Evolutionary conservation across 2,797 vertebrate genomes (phyloP).

Genomic region (Toxotes lorentzi): DNA sequence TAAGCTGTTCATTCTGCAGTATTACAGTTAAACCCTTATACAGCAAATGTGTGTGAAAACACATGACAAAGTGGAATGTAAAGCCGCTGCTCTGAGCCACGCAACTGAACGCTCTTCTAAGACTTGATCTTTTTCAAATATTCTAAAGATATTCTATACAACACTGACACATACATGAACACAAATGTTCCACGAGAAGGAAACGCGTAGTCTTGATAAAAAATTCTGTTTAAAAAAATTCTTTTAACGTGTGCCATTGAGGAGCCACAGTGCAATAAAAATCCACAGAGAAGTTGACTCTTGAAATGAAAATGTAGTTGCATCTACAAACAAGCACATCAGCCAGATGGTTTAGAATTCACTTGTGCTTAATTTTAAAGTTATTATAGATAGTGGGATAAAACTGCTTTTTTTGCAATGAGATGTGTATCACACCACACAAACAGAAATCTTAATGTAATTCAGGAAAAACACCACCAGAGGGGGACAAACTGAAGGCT

Average conservation of each 20-base stretch:
- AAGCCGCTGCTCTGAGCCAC: slow-evolving; percentile 41
- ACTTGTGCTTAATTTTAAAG: slow-evolving; percentile 24
- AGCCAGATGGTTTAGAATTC: slow-evolving; percentile 8
- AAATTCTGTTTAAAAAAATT: slow-evolving; percentile 3
- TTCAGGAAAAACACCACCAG: slow-evolving; percentile 55
- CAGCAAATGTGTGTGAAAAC: slow-evolving; percentile 45
- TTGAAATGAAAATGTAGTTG: slow-evolving; percentile 18
- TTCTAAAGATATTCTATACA: slow-evolving; percentile 12
- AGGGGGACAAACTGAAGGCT: slow-evolving; percentile 62
- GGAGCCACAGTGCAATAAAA: slow-evolving; percentile 43
- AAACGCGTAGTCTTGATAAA: slow-evolving; percentile 25
- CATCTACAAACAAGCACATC: slow-evolving; percentile 23
- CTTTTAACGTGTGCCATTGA: slow-evolving; percentile 20
- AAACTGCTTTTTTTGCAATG: slow-evolving; percentile 9
- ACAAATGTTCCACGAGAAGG: slow-evolving; percentile 27
- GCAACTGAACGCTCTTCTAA: slow-evolving; percentile 18
- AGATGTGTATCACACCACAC: background rate
- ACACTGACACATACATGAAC: slow-evolving; percentile 11
- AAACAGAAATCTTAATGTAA: slow-evolving; percentile 42
- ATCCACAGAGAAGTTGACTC: slow-evolving; percentile 22
- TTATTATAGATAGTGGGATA: slow-evolving; percentile 5
- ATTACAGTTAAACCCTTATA: slow-evolving; percentile 47
- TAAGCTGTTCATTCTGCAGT: slow-evolving; percentile 53
- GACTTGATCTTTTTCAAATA: slow-evolving; percentile 26
- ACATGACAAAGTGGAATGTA: slow-evolving; percentile 60